Conservation (phyloP, 2,797 vertebrate genomes). For the Microhierax caerulescens region DNA sequence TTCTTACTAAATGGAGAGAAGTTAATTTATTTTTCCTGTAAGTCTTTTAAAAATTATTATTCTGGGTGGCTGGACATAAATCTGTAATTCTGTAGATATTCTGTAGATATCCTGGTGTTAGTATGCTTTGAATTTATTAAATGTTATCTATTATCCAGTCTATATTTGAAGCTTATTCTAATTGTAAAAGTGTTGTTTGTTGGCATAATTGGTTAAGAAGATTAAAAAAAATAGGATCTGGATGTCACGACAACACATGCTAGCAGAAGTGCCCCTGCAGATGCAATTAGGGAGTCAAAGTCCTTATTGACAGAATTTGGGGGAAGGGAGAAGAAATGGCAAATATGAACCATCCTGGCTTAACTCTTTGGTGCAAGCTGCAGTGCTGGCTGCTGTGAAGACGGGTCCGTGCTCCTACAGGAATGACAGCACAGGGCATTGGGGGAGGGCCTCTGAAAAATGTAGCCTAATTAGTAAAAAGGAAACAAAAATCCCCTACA, state of each 20-base stretch:
- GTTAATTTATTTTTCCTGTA: not conserved
- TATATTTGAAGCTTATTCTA: not conserved
- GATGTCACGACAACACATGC: not conserved
- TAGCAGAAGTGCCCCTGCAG: not conserved
- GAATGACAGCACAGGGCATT: not conserved
- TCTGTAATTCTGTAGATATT: not conserved
- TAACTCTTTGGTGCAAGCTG: not conserved
- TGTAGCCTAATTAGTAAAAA: not conserved
- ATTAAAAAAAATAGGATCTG: not conserved
- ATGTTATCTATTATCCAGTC: not conserved
- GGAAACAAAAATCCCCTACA: not conserved
- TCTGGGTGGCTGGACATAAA: not conserved
- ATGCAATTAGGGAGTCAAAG: not conserved
- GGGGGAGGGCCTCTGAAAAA: not conserved
- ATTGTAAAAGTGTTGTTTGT: not conserved
- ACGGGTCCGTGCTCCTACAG: fast-evolving
- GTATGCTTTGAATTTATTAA: not conserved
- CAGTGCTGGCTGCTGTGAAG: fast-evolving
- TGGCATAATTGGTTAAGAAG: not conserved
- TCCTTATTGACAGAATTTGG: not conserved
- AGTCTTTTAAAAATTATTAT: not conserved
- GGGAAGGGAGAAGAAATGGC: not conserved
- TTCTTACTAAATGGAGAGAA: not conserved
- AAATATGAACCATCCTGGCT: not conserved
- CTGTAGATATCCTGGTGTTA: not conserved